phyloP scores from a whole-genome alignment of 1,140 invertebrate species.

The Cydia pomonella region DNA sequence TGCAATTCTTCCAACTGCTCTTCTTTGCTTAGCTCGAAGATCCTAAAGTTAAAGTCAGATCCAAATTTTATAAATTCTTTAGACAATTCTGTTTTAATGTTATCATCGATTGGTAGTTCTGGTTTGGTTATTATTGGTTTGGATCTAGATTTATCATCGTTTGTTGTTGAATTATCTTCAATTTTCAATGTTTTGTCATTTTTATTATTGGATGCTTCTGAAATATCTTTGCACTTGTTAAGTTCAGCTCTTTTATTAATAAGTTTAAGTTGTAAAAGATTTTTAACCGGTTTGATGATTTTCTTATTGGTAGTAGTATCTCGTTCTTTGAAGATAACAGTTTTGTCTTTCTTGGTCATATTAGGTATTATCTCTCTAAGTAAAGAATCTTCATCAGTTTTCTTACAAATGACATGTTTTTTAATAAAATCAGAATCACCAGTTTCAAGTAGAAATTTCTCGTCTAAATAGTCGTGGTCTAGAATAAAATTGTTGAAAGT shows the following conservation, averaged over 20 bases:
- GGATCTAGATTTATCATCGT: not conserved
- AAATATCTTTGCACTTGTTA: not conserved
- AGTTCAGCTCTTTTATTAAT: not conserved
- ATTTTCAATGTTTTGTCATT: not conserved
- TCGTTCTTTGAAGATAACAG: not conserved
- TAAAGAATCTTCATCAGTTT: conserved; percentile 15
- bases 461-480: conserved; percentile 20
- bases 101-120: not conserved
- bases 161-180: not conserved
- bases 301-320: not conserved
- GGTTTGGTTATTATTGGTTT: not conserved
- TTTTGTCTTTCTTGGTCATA: not conserved
- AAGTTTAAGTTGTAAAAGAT: not conserved
- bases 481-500: conserved; percentile 24
- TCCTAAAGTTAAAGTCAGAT: conserved; percentile 17
- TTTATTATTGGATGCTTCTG: not conserved
- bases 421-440: not conserved
- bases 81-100: not conserved
- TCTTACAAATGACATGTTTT: conserved; percentile 21
- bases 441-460: conserved; percentile 15
- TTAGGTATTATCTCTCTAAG: conserved; percentile 24
- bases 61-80: conserved; percentile 13
- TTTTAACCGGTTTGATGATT: not conserved
- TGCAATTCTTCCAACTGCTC: conserved; percentile 23
- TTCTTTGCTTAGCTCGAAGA: not conserved